phyloP scores from a whole-genome alignment of 2,797 vertebrate species.

The Miichthys miiuy region DNA sequence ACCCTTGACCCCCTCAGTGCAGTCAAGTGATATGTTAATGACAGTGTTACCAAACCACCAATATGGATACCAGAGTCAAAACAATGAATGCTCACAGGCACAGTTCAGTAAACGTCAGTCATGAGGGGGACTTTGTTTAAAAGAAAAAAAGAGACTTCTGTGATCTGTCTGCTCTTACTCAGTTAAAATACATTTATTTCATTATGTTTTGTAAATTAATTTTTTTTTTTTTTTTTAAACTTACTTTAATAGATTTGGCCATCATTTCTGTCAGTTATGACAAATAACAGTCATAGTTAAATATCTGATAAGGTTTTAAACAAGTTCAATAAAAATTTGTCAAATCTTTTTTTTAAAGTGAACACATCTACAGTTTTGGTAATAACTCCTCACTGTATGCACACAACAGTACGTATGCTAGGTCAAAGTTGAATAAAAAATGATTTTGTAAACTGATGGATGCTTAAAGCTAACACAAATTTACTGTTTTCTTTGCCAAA shows the following conservation, averaged over 20 bases:
- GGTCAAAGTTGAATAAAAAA: not conserved
- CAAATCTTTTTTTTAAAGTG: too few relatives aligned
- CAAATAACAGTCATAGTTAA: not conserved
- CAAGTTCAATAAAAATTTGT: not conserved
- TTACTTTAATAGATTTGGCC: not conserved
- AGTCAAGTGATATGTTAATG: constrained; percentile 46
- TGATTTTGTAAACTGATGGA: too few relatives aligned
- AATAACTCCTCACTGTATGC: not conserved
- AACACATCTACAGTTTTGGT: too few relatives aligned
- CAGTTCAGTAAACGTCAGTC: not conserved
- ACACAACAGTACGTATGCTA: not conserved
- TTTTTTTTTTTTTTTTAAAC: too few relatives aligned
- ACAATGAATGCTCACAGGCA: constrained; percentile 34
- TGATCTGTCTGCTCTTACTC: not conserved
- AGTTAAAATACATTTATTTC: not conserved
- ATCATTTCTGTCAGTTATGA: not conserved
- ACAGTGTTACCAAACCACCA: constrained; percentile 15
- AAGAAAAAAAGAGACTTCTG: not conserved
- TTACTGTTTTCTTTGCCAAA: not conserved
- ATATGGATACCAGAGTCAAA: constrained; percentile 22
- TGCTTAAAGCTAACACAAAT: not conserved
- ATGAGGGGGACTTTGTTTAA: not conserved
- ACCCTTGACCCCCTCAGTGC: constrained; percentile 35
- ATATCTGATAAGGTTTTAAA: not conserved
- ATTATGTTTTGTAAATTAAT: not conserved